Base-by-base conservation (phyloP, 2,888 invertebrate species). In the Microctonus hyperodae region DNA sequence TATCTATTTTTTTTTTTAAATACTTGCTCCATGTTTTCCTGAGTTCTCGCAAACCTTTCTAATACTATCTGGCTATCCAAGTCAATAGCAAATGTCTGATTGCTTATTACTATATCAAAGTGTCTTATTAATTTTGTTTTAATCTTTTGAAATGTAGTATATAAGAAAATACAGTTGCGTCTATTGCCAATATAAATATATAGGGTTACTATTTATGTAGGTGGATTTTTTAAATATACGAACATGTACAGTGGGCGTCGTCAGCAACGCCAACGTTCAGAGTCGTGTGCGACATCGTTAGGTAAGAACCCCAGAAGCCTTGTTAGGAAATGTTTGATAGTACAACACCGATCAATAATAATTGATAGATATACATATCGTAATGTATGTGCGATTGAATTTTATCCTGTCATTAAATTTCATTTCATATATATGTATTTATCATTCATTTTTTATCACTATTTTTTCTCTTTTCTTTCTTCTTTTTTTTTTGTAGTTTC, bases 31-130 rank as follows among this genome's bases (percentile, higher is more conserved):
- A 44, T 44, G 44, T 44, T 44, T 44, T 44, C 44, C 44, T 44
- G 44, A 44, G 44, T 44, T 1, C 44, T 44, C 16, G 16, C 72
- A 72, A 70, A 75, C 82, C 81, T 81, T 81, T 82, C 81, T 81
- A 81, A 80, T 77, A 73, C 73, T 70, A 20, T 48, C 20, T 50
- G 16, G 20, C 50, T 50, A 31, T 33, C 20, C 31, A 31, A 55
- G n/a, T 55, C 16, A 16, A n/a, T 44, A 16, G 44, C 16, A 16
- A 44, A 44, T 44, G 9, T 44, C 16, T 44, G 20, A 44, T 44
- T 7, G 16, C 16, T 44, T 7, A 44, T 44, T 44, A 7, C 44
- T 44, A 16, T 20, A 44, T n/a, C 44, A 44, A 16, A 44, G 6
- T 44, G n/a, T n/a, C n/a, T n/a, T n/a, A 44, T n/a, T 44, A 44